Base-by-base conservation (phyloP, 2,888 invertebrate species). In the Eristalinus aeneus region DNA sequence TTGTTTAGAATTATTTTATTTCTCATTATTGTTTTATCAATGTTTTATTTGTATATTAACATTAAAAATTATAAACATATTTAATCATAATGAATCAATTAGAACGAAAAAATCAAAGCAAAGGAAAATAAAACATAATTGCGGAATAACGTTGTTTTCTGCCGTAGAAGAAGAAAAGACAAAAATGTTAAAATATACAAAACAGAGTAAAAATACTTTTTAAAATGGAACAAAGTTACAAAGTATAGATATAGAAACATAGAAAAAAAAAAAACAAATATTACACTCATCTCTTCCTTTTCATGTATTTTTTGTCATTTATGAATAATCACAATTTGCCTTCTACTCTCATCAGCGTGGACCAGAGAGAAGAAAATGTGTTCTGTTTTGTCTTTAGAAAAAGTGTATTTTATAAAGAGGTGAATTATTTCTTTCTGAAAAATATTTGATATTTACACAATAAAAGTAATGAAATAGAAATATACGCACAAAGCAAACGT, bases 1-100 rank as follows among this genome's bases (percentile, higher is more conserved):
- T 85, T 85, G 73, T 85, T 81, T 81, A 77, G 46, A 81, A 65
- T 81, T 73, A 63, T 68, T 83, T 85, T 76, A 76, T 81, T 81
- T 72, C 39, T 61, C 60, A 60, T 34, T 73, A 32, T 64, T 64
- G 53, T 39, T 53, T 65, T 53, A 58, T 60, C 78, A 78, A 71
- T 67, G 23, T 65, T 78, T 65, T 61, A 32, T 10, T 75, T 75
- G 54, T 63, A 73, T 71, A 72, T 64, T 84, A 71, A 75, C 74
- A 76, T 58, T 79, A 71, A 79, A 76, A 80, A 84, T 84, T 67
- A 79, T 79, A 84, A 54, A 80, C 34, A 73, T 61, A 65, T 82
- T 82, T 68, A 34, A 54, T 56, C 79, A 54, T 27, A 75, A 76
- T 72, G 63, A 80, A 76, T 80, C 63, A 36, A 72, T 61, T 32